phyloP scores from a whole-genome alignment of 2,797 vertebrate species.

The Austrolebias charrua region DNA sequence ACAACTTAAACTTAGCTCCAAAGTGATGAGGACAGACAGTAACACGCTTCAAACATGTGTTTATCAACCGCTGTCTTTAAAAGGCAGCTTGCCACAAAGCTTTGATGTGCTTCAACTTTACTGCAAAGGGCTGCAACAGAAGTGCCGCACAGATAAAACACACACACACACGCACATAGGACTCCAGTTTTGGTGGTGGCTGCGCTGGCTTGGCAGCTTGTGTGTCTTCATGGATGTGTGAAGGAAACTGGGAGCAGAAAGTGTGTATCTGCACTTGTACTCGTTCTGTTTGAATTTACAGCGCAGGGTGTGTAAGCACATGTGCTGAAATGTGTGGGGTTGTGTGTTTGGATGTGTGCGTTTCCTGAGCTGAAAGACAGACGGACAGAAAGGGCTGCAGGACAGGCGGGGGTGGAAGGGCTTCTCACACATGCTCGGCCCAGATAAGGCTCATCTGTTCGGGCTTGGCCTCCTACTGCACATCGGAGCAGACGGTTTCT shows the following conservation, averaged over 20 bases:
- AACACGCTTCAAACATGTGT: conserved; percentile 59
- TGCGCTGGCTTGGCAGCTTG: conserved; percentile 46
- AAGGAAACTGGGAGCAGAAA: conserved; percentile 47
- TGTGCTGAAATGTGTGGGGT: neutral
- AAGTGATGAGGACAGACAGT: conserved; percentile 49
- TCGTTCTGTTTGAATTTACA: conserved; percentile 41
- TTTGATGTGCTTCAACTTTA: conserved; percentile 68
- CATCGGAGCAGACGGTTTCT: conserved; percentile 67
- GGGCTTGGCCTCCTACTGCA: conserved; percentile 76
- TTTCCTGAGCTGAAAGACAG: conserved; percentile 68
- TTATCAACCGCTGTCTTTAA: conserved; percentile 61
- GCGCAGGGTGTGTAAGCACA: conserved; percentile 1
- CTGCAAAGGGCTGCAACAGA: conserved; percentile 58
- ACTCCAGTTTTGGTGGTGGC: conserved; percentile 44
- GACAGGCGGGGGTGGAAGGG: conserved; percentile 70
- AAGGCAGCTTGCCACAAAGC: conserved; percentile 60
- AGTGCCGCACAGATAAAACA: conserved; percentile 60
- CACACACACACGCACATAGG: conserved; percentile 29
- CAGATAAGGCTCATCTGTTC: conserved; percentile 82
- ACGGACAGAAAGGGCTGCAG: conserved; percentile 68
- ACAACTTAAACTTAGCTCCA: conserved; percentile 51
- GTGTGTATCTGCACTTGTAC: conserved; percentile 52
- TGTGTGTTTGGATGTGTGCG: conserved; percentile 56
- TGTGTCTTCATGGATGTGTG: conserved; percentile 35
- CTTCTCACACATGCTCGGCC: conserved; percentile 77